Base-by-base conservation (phyloP, 2,797 vertebrate genomes). In the Balearica regulorum region DNA sequence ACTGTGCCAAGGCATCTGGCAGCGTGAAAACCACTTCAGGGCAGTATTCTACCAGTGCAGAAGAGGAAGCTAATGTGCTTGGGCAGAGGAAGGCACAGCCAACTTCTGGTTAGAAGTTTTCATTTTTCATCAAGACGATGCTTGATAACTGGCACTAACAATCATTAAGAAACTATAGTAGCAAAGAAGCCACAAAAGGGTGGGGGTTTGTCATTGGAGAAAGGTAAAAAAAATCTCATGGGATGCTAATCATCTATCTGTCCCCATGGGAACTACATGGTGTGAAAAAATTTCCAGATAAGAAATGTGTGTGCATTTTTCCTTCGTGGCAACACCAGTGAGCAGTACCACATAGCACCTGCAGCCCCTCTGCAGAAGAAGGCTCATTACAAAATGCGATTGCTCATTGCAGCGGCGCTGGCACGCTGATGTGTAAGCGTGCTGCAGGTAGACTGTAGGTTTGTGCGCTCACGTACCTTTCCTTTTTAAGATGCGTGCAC, bases 31-130 rank as follows among this genome's bases (percentile, higher is more conserved):
- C 98, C 94, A 96, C 98, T 71, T 98, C 98, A 61, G 98, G 98
- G 93, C 98, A 98, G 96, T 94, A 68, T 75, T 96, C 97, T 19
- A 86, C 97, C 90, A 96, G 95, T 94, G 96, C 97, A 20, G 90
- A 97, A 83, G 97, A 94, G 60, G 97, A 91, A 81, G 95, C 96
- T 76, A 97, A 97, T 49, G 98, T 98, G 81, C 94, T 95, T 77
- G 98, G 98, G 96, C 98, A 98, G 97, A 95, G 98, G 96, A 98
- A 98, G 97, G 99, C 99, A 90, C 98, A 98, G 94, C 98, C 98
- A 53, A 70, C 96, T 91, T 93, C 98, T 93, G 98, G 98, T 99
- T 92, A 94, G 98, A 97, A 96, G 89, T 97, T 97, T 94, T 91
- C 95, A 88, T 96, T 95, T 96, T 96, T 83, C 93, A 81, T 93